Evolutionary conservation across 1,140 invertebrate genomes (phyloP).

Genomic region (Triops longicaudatus): DNA sequence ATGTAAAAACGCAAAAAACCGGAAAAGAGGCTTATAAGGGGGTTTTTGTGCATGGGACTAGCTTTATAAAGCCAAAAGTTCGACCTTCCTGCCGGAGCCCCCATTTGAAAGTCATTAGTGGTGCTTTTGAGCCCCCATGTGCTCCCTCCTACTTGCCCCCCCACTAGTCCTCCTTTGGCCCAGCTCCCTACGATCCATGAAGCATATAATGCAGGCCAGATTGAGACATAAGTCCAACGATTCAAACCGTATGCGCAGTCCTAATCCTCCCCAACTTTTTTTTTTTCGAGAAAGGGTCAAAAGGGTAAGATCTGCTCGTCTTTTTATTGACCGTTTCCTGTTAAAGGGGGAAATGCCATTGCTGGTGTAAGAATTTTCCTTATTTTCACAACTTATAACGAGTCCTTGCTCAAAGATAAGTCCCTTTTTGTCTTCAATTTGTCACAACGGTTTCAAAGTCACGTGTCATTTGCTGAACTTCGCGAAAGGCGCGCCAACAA

Average conservation of each 20-base stretch:
- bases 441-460: too few relatives aligned
- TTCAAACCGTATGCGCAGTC: conserved; percentile 1
- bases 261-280: not conserved
- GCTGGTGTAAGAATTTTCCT: not conserved
- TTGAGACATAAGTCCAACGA: conserved; percentile 7
- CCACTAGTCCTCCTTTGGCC: not conserved
- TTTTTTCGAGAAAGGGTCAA: not conserved
- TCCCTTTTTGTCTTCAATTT: too few relatives aligned
- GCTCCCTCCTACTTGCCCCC: not conserved
- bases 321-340: conserved; percentile 6
- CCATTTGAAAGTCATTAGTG: conserved; percentile 15
- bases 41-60: not conserved
- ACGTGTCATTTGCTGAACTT: too few relatives aligned
- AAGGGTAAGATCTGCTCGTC: not conserved
- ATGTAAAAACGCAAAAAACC: not conserved
- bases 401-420: too few relatives aligned
- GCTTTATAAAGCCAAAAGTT: not conserved
- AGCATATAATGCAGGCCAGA: conserved; percentile 15
- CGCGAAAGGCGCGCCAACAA: too few relatives aligned
- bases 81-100: not conserved
- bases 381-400: not conserved
- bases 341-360: not conserved
- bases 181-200: not conserved
- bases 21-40: conserved; percentile 12
- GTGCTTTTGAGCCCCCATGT: not conserved